Base-by-base conservation (phyloP, 2,888 invertebrate genomes). In the Cloeon dipterum region DNA sequence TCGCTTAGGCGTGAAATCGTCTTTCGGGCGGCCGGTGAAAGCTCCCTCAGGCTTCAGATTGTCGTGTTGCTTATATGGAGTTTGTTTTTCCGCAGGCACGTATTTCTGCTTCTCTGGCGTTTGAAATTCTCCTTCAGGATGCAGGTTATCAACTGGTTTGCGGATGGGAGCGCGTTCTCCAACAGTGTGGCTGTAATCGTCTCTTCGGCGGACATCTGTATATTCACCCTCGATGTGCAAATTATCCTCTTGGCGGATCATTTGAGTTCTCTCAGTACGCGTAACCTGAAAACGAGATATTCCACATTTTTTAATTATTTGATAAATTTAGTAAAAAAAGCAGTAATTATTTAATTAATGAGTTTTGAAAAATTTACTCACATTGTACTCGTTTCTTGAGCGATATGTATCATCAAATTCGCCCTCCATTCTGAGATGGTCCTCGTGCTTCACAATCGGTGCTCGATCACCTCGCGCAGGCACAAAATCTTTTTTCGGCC, bases 201-300 rank as follows among this genome's bases (percentile, higher is more conserved):
- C 61, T 44, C 60, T 59, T 42, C 56, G 58, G 43, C 55, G 52
- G 41, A 53, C 56, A 49, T 62, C 63, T 45, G 61, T 57, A 51
- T 65, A 64, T 42, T 65, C 63, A 7, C 66, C 67, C 50, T 66
- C 67, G 5, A 60, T 59, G 50, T 52, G 55, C 42, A 63, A 44
- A 40, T 49, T 55, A 36, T 51, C 50, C 4, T 62, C 61, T 42
- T 66, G 59, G 13, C 57, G 61, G 2, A 53, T 49, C 0, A 53
- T 43, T 1, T 66, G 61, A 0, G 65, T 62, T 43, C 65, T 57
- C 51, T 68, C 67, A 3, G 64, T 66, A 47, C 57, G 63, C 2
- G 65, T 62, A 10, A 65, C 49, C 26, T 62, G 58, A 42, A n/a
- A n/a, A n/a, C n/a, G n/a, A n/a, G n/a, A n/a, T n/a, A n/a, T n/a